Base-by-base conservation (phyloP, 2,113 vertebrate species). In the Otis tarda region DNA sequence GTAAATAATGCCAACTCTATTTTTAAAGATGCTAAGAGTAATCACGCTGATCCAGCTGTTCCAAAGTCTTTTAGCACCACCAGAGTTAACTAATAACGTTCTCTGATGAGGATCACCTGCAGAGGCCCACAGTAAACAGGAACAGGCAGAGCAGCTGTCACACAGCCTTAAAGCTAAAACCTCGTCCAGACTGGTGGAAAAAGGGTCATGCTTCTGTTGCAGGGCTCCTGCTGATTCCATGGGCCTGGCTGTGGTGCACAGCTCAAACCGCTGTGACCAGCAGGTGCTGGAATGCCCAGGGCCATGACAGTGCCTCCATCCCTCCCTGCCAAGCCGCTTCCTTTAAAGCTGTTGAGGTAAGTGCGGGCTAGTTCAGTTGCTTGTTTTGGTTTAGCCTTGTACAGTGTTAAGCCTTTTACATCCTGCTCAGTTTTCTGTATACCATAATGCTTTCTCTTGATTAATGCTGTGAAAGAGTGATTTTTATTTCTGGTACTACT, bases 1-100 rank as follows among this genome's bases (percentile, higher is more conserved):
- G 71, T 68, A 94, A 91, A 92, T 74, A 94, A 43, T 69, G 84
- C 74, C 80, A 78, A 20, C 53, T 77, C 87, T 91, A 28, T 78
- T 90, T 91, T 93, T 90, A 75, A 88, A 81, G 92, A 90, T 41
- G 87, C 70, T 89, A 41, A 79, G 16, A 70, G 94, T 45, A 59
- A 73, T 63, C 33, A 20, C 65, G 68, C 47, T 31, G n/a, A 67
- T 33, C 59, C 89, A 94, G 93, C 89, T 88, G 71, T 73, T 74
- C n/a, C 71, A 3, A 31, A 69, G 45, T 18, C 65, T n/a, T 35
- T 18, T 6, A 43, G 24, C 71, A 78, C 8, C 37, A 57, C 6
- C 31, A 10, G 53, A 25, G 83, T 7, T 24, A 24, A 23, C 14
- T 2, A 39, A 17, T 1, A 7, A 9, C 7, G 8, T 13, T 16